Percentiles rank a stretch among this genome's conserved stretches.
Evolutionary conservation across 2,888 invertebrate genomes (phyloP).

Genomic region (Pammene fasciana): DNA sequence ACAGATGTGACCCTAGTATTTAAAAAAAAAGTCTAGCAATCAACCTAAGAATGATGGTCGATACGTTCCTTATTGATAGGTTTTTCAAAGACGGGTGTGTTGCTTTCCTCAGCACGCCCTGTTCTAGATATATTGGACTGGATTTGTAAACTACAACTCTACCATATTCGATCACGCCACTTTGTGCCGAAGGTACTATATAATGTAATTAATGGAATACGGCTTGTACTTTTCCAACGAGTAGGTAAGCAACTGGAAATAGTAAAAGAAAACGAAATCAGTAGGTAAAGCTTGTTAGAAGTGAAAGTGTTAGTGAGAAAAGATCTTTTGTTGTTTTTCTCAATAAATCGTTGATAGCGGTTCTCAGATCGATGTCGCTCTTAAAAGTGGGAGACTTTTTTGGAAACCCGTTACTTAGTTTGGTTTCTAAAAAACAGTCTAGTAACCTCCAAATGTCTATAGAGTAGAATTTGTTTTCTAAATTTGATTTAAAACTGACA

Average conservation of each 20-base stretch:
- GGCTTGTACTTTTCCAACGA: background rate
- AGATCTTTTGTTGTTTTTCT: conserved; percentile 20
- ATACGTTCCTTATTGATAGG: too few species aligned
- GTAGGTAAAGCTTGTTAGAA: conserved; percentile 3
- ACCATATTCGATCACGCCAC: too few species aligned
- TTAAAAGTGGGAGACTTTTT: conserved; percentile 1
- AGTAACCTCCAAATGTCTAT: background rate
- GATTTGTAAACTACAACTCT: too few species aligned
- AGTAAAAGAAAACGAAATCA: conserved; percentile 4
- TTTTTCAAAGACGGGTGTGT: too few species aligned
- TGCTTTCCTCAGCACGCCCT: too few species aligned
- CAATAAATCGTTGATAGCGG: conserved; percentile 1
- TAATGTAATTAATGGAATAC: too few species aligned
- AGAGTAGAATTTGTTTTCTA: background rate
- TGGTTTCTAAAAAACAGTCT: background rate
- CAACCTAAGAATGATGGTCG: too few species aligned
- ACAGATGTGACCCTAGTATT: too few species aligned
- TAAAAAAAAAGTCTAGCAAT: too few species aligned
- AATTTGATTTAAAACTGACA: too few species aligned
- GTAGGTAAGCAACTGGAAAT: background rate
- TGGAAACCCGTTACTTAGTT: conserved; percentile 14
- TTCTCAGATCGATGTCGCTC: background rate
- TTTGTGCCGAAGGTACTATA: too few species aligned
- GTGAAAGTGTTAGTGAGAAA: conserved; percentile 17
- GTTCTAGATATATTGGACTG: too few species aligned